These are phyloP conservation scores for Eumerus sabulonum DNA, from an alignment of 2,888 invertebrate genomes.

Conservation along the genomic window DNA sequence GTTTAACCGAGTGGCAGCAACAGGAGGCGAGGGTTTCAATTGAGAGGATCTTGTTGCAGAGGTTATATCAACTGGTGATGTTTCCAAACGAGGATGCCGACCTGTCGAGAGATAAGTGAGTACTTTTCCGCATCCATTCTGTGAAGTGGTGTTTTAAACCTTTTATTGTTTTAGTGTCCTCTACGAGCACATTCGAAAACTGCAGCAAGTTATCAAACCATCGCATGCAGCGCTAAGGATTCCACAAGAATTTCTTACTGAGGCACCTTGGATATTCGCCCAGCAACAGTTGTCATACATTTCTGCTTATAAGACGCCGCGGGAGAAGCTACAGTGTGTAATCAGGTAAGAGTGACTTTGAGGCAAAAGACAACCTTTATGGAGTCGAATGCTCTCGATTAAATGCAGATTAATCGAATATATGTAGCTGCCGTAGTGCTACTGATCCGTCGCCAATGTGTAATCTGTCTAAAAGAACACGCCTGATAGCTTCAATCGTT, in stretches of 20 bases:
- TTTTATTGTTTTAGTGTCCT: conserved; percentile 83
- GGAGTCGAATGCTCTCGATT: no score
- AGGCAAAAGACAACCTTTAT: no score
- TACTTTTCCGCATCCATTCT: conserved; percentile 70
- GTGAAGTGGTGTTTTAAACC: background rate
- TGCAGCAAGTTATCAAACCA: conserved; percentile 87
- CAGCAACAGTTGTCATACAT: conserved; percentile 93
- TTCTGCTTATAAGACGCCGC: conserved; percentile 93
- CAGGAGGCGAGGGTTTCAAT: conserved; percentile 89
- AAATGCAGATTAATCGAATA: no score
- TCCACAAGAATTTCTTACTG: conserved; percentile 90
- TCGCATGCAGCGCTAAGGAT: conserved; percentile 90
- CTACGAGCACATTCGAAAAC: conserved; percentile 91
- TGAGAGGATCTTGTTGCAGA: conserved; percentile 93
- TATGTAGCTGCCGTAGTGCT: no score
- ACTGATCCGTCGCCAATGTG: no score
- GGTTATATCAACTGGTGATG: conserved; percentile 94
- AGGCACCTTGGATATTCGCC: conserved; percentile 97
- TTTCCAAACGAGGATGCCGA: conserved; percentile 99
- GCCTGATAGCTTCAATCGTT: no score
- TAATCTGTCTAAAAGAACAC: no score
- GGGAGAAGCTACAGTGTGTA: conserved; percentile 85
- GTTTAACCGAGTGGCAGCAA: conserved; percentile 82
- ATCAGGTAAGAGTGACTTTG: conserved; percentile 73
- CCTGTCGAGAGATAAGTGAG: conserved; percentile 92